These are phyloP conservation scores for Lepus timidus DNA, from an alignment of 2,113 vertebrate genomes.

Conservation along the genomic window DNA sequence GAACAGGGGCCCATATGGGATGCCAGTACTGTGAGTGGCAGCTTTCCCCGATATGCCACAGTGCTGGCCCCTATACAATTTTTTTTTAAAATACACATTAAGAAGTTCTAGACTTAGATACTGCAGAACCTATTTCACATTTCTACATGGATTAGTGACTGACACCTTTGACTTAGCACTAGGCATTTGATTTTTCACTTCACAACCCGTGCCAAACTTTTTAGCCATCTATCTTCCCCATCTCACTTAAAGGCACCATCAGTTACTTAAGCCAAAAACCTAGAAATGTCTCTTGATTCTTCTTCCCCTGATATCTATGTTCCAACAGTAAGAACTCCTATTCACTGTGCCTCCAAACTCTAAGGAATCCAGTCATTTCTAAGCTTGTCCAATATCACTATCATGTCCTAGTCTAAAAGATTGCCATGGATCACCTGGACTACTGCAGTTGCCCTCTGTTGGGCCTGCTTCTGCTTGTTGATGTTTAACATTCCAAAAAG, in stretches of 20 bases:
- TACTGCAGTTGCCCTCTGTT: background rate
- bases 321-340: background rate
- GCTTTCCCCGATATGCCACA: too few species aligned
- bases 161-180: background rate
- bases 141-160: background rate
- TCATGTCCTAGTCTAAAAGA: background rate
- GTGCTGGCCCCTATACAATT: too few species aligned
- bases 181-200: background rate
- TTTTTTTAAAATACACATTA: too few species aligned
- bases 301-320: background rate
- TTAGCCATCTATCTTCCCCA: background rate
- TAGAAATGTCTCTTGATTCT: background rate
- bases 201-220: background rate
- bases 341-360: background rate
- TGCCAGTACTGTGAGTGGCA: too few species aligned
- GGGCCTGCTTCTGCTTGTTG: background rate
- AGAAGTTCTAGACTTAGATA: background rate
- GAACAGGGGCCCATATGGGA: too few species aligned
- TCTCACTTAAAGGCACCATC: background rate
- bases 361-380: constrained; percentile 26
- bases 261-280: background rate
- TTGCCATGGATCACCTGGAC: background rate
- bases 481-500: background rate
- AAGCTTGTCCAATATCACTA: background rate
- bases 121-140: background rate